A percentile compares a stretch with the other conserved stretches of the same genome.
phyloP scores from a whole-genome alignment of 2,113 vertebrate genomes.

The Tragulus kanchil region DNA sequence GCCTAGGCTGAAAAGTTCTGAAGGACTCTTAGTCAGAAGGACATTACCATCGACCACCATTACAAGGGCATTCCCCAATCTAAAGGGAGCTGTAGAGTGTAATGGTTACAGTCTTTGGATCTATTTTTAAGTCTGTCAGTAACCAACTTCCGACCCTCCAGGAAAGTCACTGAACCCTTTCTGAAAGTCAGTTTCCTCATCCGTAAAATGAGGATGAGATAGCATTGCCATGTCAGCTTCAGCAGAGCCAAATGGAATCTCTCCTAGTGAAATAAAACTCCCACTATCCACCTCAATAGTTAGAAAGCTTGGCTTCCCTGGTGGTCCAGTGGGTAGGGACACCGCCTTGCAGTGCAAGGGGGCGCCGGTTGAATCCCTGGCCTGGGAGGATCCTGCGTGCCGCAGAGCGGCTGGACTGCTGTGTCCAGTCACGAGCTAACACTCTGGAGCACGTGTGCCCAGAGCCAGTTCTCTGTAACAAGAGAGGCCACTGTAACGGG shows the following conservation, averaged over 20 bases:
- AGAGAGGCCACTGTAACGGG: too few species aligned
- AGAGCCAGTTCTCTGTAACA: too few species aligned
- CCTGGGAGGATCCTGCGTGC: too few species aligned
- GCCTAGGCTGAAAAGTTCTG: not conserved
- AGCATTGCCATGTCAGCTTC: not conserved
- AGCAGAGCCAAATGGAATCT: not conserved
- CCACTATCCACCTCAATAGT: not conserved
- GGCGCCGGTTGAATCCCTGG: too few species aligned
- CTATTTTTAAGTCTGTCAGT: not conserved
- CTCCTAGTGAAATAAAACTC: not conserved
- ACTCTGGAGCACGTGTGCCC: too few species aligned
- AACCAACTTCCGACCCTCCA: not conserved
- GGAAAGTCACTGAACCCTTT: not conserved
- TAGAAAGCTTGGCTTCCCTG: not conserved
- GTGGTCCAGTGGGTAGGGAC: too few species aligned
- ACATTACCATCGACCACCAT: not conserved
- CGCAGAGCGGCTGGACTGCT: too few species aligned
- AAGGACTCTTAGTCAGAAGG: not conserved
- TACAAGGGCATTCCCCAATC: not conserved
- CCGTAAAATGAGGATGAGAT: not conserved
- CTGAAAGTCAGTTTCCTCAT: not conserved
- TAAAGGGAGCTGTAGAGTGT: not conserved
- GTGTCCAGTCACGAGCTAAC: too few species aligned
- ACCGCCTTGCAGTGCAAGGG: too few species aligned
- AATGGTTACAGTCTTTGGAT: not conserved